A percentile compares a stretch with the other conserved stretches of the same genome.
These are phyloP conservation scores for Patella vulgata DNA, from an alignment of 1,140 invertebrate genomes.

Conservation along the genomic window DNA sequence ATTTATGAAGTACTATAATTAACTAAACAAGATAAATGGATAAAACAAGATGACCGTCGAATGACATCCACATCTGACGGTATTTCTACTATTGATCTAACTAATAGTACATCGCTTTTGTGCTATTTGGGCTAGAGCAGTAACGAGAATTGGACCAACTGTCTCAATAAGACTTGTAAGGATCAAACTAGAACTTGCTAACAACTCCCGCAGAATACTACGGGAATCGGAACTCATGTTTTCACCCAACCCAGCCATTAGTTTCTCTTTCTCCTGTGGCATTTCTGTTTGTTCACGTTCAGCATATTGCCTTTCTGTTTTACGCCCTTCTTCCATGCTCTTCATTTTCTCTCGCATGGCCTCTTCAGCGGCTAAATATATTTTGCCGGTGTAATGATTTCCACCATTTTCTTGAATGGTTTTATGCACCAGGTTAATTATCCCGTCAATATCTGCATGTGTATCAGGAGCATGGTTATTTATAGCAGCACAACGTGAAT, in stretches of 20 bases:
- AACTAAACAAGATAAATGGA: too few species aligned
- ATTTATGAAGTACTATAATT: too few species aligned
- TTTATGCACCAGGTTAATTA: conserved; percentile 5
- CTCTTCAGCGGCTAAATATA: conserved; percentile 7
- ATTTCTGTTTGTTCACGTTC: conserved; percentile 2
- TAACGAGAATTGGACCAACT: too few species aligned
- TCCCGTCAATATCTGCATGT: background rate
- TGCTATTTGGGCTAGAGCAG: too few species aligned
- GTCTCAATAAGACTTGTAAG: too few species aligned
- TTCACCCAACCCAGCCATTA: background rate
- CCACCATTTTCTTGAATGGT: conserved; percentile 9
- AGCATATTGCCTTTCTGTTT: conserved; percentile 1
- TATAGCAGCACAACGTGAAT: background rate
- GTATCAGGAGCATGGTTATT: conserved; percentile 13
- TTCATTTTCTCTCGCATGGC: background rate
- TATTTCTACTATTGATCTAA: too few species aligned
- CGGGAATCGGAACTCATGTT: too few species aligned
- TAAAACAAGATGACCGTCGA: too few species aligned
- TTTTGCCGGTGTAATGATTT: conserved; percentile 10
- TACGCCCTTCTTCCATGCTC: background rate
- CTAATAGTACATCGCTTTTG: too few species aligned
- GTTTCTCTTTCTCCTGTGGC: background rate
- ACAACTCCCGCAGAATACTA: too few species aligned
- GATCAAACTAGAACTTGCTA: too few species aligned
- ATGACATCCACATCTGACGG: too few species aligned